Conservation (phyloP, 2,113 vertebrate genomes). For the Pseudopipra pipra region DNA sequence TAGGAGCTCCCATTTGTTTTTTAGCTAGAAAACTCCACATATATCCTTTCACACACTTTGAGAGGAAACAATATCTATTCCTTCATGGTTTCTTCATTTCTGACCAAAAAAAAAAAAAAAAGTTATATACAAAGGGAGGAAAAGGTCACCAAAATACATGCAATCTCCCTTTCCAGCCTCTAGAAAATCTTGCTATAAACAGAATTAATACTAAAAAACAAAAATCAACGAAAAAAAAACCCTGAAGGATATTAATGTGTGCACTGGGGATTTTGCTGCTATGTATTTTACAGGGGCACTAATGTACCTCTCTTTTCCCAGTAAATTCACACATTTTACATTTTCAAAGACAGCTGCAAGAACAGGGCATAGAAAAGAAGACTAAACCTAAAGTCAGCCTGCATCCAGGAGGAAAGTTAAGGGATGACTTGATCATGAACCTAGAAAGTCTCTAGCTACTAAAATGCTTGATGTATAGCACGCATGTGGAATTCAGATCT, state of each 20-base stretch:
- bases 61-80: not conserved
- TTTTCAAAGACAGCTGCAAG: not conserved
- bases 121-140: rapidly evolving
- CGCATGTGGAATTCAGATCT: not conserved
- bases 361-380: not conserved
- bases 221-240: not conserved
- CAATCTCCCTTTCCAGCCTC: not conserved
- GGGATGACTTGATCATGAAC: not conserved
- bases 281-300: not conserved
- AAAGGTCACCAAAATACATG: not conserved
- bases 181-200: not conserved
- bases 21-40: not conserved
- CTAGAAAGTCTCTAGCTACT: not conserved
- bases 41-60: not conserved
- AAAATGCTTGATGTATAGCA: not conserved
- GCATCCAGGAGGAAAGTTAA: not conserved
- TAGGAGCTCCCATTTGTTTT: not conserved
- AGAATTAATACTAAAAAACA: not conserved
- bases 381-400: not conserved
- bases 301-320: not conserved
- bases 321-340: not conserved
- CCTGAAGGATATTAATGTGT: not conserved
- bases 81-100: not conserved
- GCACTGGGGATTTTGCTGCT: not conserved
- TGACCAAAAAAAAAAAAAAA: not conserved